phyloP scores from a whole-genome alignment of 2,797 vertebrate species.

The Chaetodon trifasciatus region DNA sequence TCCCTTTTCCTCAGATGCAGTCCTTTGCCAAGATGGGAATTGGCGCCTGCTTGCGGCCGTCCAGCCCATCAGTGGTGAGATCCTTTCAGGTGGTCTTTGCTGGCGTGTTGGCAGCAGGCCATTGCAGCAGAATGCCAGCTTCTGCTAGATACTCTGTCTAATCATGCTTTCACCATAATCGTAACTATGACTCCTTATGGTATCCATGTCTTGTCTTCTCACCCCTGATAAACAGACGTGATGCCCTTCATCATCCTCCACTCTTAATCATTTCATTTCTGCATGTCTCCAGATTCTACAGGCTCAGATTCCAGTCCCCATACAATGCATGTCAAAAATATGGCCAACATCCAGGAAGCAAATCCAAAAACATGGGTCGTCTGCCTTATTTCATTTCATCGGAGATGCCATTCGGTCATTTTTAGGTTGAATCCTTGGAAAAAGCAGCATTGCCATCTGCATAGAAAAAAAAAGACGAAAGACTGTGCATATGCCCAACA shows the following conservation, averaged over 20 bases:
- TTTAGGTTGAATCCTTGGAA: slow-evolving; percentile 64
- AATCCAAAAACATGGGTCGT: slow-evolving; percentile 71
- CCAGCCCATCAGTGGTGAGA: slow-evolving; percentile 67
- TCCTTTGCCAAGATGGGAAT: slow-evolving; percentile 78
- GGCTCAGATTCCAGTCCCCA: slow-evolving; percentile 62
- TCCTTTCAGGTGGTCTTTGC: slow-evolving; percentile 72
- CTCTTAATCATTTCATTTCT: slow-evolving; percentile 33
- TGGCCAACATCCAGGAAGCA: slow-evolving; percentile 77
- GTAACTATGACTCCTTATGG: slow-evolving; percentile 36
- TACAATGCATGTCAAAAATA: slow-evolving; percentile 62
- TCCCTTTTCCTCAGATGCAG: slow-evolving; percentile 71
- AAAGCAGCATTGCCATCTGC: slow-evolving; percentile 48
- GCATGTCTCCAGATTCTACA: slow-evolving; percentile 50
- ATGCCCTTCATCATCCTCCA: slow-evolving; percentile 31
- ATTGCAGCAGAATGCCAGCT: slow-evolving; percentile 61
- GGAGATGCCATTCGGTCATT: slow-evolving; percentile 49
- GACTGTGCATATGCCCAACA: slow-evolving; percentile 49
- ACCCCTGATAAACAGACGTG: slow-evolving; percentile 24
- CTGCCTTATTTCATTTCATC: slow-evolving; percentile 55
- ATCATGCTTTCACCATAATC: slow-evolving; percentile 44
- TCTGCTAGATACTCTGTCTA: slow-evolving; percentile 55
- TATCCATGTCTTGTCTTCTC: slow-evolving; percentile 34
- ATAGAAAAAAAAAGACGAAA: slow-evolving; percentile 57
- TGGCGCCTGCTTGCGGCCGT: slow-evolving; percentile 84
- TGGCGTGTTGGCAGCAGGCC: slow-evolving; percentile 73